phyloP scores from a whole-genome alignment of 2,888 invertebrate genomes.

The Gibbula magus region DNA sequence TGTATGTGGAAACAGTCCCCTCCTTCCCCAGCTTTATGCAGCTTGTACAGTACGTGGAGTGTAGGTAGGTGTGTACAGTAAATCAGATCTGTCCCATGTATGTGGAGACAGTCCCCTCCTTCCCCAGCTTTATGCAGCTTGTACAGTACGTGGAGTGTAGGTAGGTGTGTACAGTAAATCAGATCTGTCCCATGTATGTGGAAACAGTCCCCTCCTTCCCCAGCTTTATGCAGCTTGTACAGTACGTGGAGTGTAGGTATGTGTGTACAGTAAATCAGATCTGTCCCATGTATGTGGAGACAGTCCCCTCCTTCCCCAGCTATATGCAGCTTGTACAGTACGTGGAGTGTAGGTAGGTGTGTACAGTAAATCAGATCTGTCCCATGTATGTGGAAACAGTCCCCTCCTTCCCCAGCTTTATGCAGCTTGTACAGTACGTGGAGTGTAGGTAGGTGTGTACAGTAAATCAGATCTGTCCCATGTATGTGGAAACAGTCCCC shows the following conservation, averaged over 20 bases:
- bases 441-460: conserved; percentile 66
- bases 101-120: conserved; percentile 51
- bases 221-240: conserved; percentile 69
- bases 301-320: conserved; percentile 59
- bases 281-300: conserved; percentile 64
- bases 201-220: conserved; percentile 60
- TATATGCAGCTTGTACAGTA: conserved; percentile 72
- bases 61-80: conserved; percentile 59
- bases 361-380: conserved; percentile 52
- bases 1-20: conserved; percentile 59
- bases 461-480: conserved; percentile 60
- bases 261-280: conserved; percentile 51
- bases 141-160: conserved; percentile 72
- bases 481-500: conserved; percentile 59
- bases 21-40: conserved; percentile 69
- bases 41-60: conserved; percentile 70
- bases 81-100: conserved; percentile 66
- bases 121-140: conserved; percentile 70
- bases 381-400: conserved; percentile 65
- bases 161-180: conserved; percentile 52
- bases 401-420: conserved; percentile 64
- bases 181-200: conserved; percentile 66
- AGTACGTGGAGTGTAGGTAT: conserved; percentile 72
- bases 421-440: conserved; percentile 70
- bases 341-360: conserved; percentile 68